Evolutionary conservation across 2,113 vertebrate species (phyloP), one percentile per base, ranked within the genome.

Genomic region (Lucifuga dentata): DNA sequence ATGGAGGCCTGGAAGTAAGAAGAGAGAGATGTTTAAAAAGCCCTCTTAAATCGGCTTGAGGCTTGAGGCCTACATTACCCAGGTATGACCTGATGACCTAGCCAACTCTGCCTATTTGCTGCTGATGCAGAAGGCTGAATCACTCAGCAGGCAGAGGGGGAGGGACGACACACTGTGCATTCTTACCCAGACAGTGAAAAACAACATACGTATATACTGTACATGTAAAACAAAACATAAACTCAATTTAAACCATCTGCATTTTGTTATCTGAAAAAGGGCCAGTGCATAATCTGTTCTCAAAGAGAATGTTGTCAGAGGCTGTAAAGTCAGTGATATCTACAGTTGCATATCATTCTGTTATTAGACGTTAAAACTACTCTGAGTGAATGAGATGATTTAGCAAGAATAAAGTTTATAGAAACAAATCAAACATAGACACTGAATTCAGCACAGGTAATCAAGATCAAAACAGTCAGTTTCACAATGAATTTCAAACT

Each of bases 241-340:
- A 29, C 13, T 62, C 0, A 74, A 64, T 2, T 73, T 7, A 73
- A 70, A 66, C 59, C 56, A 56, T 33, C 0, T 33, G n/a, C 46
- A 52, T 16, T 73, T 33, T 38, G 16, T 26, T 12, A 44, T 49
- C 20, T 71, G 44, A 48, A 72, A 67, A 76, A 53, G 49, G 52
- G 39, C 29, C 23, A 82, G 66, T 84, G 70, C 74, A 74, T 57
- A 2, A 45, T 44, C 62, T 57, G 16, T 40, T 50, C 40, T 78
- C 63, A 68, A 68, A 84, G 46, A 70, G 43, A 24, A 64, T 15
- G 24, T 24, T 32, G 51, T 17, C 45, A 70, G n/a, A 63, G 44
- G 9, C 38, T 43, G 8, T 29, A 5, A 55, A 71, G 7, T 43
- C 21, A 13, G 15, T 16, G 8, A 51, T 13, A 36, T 21, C 6